Evolutionary conservation across 1,140 invertebrate species (phyloP).

Genomic region (Mizuhopecten yessoensis): DNA sequence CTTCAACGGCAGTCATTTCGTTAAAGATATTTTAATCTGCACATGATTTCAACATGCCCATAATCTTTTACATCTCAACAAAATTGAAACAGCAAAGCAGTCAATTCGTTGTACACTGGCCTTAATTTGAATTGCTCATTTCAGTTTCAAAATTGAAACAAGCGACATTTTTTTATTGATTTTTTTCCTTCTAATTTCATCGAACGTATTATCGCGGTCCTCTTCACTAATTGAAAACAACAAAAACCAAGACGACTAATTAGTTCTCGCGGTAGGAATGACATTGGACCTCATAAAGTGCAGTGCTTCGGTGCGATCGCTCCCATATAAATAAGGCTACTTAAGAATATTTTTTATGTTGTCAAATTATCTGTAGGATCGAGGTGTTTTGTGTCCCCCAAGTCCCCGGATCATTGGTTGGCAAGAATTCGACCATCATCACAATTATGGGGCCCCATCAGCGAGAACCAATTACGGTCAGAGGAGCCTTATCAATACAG

Average conservation of each 20-base stretch:
- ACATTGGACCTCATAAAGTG: not conserved
- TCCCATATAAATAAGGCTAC: conserved; percentile 19
- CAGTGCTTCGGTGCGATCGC: not conserved
- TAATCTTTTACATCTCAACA: too few species aligned
- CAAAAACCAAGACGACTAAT: not conserved
- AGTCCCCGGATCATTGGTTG: not conserved
- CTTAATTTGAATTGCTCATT: not conserved
- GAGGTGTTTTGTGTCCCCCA: not conserved
- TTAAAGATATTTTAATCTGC: too few species aligned
- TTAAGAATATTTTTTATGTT: not conserved
- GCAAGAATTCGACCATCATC: not conserved
- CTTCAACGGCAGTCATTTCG: too few species aligned
- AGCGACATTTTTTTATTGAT: not conserved
- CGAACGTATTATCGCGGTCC: not conserved
- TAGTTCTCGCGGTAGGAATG: not conserved
- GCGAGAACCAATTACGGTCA: conserved; percentile 15
- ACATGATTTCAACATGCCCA: too few species aligned
- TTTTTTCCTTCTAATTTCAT: conserved; percentile 12
- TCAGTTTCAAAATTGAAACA: not conserved
- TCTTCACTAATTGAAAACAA: not conserved
- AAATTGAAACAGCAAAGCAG: too few species aligned
- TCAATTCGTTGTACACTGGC: not conserved
- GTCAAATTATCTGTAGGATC: conserved; percentile 11
- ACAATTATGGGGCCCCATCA: not conserved
- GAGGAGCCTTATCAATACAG: not conserved